phyloP scores from a whole-genome alignment of 2,888 invertebrate species.

The Fissipunctia ypsillon region DNA sequence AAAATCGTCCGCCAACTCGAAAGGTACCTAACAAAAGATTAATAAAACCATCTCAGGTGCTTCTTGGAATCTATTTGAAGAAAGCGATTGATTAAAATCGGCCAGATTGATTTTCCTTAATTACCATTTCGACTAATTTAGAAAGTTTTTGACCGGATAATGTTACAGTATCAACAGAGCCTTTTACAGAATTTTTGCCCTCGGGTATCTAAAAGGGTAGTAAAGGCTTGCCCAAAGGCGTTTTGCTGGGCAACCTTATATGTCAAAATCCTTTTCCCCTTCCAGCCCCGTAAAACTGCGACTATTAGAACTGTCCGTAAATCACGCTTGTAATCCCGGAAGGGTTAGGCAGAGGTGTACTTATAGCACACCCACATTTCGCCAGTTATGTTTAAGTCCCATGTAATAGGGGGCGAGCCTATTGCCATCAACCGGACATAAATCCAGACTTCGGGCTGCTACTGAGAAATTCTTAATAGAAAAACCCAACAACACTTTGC shows the following conservation, averaged over 20 bases:
- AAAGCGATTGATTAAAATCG: slow-evolving; percentile 38
- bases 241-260: slow-evolving; percentile 2
- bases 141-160: slow-evolving; percentile 10
- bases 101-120: slow-evolving; percentile 34
- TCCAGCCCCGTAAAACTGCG: neutral
- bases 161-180: slow-evolving; percentile 17
- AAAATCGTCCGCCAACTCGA: slow-evolving; percentile 28
- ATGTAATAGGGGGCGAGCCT: neutral
- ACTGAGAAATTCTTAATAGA: no score
- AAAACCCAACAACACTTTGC: neutral
- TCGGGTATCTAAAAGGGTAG: neutral
- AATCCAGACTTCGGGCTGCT: neutral
- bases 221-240: neutral
- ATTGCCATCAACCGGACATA: neutral
- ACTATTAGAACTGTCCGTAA: neutral
- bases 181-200: neutral
- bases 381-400: neutral
- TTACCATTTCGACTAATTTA: slow-evolving; percentile 31
- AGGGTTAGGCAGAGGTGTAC: neutral
- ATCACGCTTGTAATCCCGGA: neutral
- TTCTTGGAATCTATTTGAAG: slow-evolving; percentile 30
- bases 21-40: slow-evolving; percentile 45
- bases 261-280: neutral
- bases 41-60: slow-evolving; percentile 35
- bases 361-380: neutral